Evolutionary conservation across 2,113 vertebrate species (phyloP).

Genomic region (Rhabdornis inornatus): DNA sequence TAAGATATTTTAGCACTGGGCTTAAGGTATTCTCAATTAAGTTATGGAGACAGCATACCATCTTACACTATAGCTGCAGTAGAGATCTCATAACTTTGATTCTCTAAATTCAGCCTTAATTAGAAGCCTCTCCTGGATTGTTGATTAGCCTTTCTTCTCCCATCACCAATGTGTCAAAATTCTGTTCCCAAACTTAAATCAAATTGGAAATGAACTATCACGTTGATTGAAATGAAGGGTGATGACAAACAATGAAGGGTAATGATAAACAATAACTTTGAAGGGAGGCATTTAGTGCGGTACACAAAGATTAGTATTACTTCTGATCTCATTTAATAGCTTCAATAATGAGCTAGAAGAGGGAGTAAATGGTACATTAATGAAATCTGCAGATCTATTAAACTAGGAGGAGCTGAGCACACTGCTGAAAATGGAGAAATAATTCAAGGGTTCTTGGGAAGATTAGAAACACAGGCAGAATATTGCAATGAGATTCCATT

Average conservation of each 20-base stretch:
- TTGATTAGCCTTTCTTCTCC: conserved; percentile 32
- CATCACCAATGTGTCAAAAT: conserved; percentile 34
- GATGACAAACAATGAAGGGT: conserved; percentile 65
- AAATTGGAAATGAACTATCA: conserved; percentile 51
- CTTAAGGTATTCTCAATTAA: neutral
- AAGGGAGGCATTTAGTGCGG: conserved; percentile 40
- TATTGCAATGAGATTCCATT: conserved; percentile 27
- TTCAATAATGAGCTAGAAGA: conserved; percentile 67
- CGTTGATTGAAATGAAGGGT: conserved; percentile 49
- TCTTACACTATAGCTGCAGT: neutral
- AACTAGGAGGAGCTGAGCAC: conserved; percentile 62
- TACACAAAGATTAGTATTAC: conserved; percentile 60
- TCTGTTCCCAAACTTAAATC: conserved; percentile 46
- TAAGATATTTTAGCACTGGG: neutral
- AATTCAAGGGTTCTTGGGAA: conserved; percentile 38
- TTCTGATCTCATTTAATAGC: conserved; percentile 64
- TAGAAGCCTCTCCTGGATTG: conserved; percentile 1
- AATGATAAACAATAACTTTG: conserved; percentile 67
- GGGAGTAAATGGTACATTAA: conserved; percentile 68
- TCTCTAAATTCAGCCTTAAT: conserved; percentile 25
- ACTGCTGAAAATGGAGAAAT: conserved; percentile 52
- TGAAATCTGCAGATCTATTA: conserved; percentile 68
- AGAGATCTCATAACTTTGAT: neutral
- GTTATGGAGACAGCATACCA: neutral
- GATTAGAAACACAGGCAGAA: conserved; percentile 48